phyloP scores from a whole-genome alignment of 2,797 vertebrate species.

The Enteromius trimaculatus region DNA sequence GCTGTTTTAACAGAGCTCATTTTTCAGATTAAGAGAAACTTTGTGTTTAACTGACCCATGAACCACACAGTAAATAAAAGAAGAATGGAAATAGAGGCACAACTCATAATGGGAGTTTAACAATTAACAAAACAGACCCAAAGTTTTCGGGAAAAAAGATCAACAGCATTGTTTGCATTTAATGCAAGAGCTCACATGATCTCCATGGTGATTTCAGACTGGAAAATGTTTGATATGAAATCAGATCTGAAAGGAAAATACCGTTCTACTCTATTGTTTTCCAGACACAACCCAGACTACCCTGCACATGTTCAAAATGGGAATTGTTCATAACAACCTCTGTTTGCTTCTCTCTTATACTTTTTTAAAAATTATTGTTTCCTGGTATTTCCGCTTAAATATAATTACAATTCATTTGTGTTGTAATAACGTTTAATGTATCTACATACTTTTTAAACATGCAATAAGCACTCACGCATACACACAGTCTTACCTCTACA shows the following conservation, averaged over 20 bases:
- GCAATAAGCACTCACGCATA: not conserved
- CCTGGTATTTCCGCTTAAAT: not conserved
- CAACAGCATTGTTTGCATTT: constrained; percentile 24
- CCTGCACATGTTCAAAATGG: constrained; percentile 20
- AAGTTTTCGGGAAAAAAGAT: constrained; percentile 17
- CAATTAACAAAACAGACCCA: not conserved
- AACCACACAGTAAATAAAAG: not conserved
- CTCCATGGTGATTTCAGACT: constrained; percentile 36
- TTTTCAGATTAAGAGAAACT: not conserved
- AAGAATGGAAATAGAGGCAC: not conserved
- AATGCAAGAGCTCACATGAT: constrained; percentile 18
- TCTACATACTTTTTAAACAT: constrained; percentile 20
- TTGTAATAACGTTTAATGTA: not conserved
- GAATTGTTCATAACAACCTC: constrained; percentile 64
- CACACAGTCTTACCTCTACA: constrained; percentile 60
- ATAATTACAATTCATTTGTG: not conserved
- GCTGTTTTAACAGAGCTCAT: not conserved
- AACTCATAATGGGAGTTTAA: not conserved
- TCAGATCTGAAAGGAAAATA: constrained; percentile 45
- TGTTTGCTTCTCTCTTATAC: constrained; percentile 13
- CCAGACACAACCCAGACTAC: constrained; percentile 35
- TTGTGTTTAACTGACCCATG: not conserved
- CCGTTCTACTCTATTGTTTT: constrained; percentile 48
- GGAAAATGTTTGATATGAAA: constrained; percentile 56
- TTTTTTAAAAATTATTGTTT: constrained; percentile 17